phyloP scores from a whole-genome alignment of 30 jellyfish, hydroid and myxozoan genomes.

The Mastigias papua region DNA sequence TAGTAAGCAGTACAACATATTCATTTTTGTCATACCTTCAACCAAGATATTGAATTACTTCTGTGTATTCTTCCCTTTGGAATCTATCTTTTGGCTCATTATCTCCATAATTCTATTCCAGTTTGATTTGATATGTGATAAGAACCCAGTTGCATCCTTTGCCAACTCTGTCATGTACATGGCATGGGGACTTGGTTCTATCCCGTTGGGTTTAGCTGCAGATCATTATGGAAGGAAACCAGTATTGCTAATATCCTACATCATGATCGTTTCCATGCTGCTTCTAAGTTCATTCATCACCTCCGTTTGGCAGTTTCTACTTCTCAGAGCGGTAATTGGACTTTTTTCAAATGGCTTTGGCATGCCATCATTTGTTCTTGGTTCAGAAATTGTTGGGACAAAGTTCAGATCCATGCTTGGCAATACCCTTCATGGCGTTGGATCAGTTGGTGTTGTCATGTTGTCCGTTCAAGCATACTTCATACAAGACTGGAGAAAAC shows the following conservation, averaged over 20 bases:
- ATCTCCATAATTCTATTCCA: slow-evolving; percentile 9
- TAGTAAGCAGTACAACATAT: too few relatives aligned
- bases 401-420: slow-evolving; percentile 72
- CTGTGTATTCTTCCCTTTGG: too few relatives aligned
- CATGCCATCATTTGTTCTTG: slow-evolving; percentile 60
- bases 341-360: slow-evolving; percentile 66
- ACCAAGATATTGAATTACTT: too few relatives aligned
- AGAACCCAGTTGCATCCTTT: slow-evolving; percentile 65
- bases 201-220: slow-evolving; percentile 78
- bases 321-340: slow-evolving; percentile 71
- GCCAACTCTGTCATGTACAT: slow-evolving; percentile 77
- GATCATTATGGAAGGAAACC: slow-evolving; percentile 83
- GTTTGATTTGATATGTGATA: slow-evolving; percentile 86
- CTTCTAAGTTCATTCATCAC: slow-evolving; percentile 68
- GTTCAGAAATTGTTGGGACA: slow-evolving; percentile 80
- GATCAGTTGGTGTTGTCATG: slow-evolving; percentile 55
- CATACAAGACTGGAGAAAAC: slow-evolving; percentile 78
- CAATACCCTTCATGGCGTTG: slow-evolving; percentile 17
- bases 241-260: slow-evolving; percentile 35
- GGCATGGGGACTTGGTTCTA: slow-evolving; percentile 90
- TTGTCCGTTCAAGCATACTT: slow-evolving; percentile 75
- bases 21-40: too few relatives aligned
- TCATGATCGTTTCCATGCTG: slow-evolving; percentile 32
- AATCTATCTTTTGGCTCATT: neutral
- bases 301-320: slow-evolving; percentile 66